A percentile compares a stretch with the other conserved stretches of the same genome.
Evolutionary conservation across 2,113 vertebrate genomes (phyloP).

Genomic region (Poecile atricapillus): DNA sequence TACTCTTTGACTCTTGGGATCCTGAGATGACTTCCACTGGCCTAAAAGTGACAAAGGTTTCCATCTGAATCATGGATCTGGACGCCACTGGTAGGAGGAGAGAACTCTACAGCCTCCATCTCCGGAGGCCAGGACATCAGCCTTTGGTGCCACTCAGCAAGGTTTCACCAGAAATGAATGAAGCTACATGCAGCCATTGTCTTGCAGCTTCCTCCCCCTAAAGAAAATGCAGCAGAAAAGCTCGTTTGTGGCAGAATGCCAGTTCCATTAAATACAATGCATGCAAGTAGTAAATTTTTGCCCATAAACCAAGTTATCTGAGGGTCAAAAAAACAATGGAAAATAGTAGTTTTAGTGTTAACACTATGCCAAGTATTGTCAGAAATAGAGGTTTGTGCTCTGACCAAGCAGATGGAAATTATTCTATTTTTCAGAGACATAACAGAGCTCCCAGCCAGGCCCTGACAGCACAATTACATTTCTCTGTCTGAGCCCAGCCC

Average conservation of each 20-base stretch:
- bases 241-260: neutral
- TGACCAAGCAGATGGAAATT: neutral
- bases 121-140: neutral
- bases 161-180: neutral
- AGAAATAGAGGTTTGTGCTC: neutral
- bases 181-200: neutral
- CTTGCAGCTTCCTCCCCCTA: neutral
- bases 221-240: neutral
- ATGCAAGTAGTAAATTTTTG: neutral
- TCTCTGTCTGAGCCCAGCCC: neutral
- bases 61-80: neutral
- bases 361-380: neutral
- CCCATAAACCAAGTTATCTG: neutral
- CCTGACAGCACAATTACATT: neutral
- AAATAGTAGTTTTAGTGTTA: neutral
- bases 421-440: neutral
- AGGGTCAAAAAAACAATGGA: neutral
- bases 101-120: neutral
- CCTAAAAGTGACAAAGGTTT: neutral
- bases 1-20: neutral
- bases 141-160: rapidly evolving
- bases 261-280: neutral
- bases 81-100: neutral
- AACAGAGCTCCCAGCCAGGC: neutral
- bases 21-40: neutral